phyloP scores from a whole-genome alignment of 2,888 invertebrate genomes.

The Xanthia togata region DNA sequence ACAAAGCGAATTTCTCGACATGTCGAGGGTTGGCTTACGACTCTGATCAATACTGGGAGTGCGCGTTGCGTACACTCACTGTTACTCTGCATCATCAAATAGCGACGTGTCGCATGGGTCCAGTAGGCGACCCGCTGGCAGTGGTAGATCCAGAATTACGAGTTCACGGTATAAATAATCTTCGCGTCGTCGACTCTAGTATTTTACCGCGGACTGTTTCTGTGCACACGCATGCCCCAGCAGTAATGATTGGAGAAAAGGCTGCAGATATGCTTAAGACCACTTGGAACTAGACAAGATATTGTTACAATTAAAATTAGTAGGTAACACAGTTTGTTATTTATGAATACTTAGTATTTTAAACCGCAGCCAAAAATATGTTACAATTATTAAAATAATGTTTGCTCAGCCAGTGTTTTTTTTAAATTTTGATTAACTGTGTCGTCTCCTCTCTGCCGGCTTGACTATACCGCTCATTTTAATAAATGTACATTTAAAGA shows the following conservation, averaged over 20 bases:
- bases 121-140: constrained; percentile 89
- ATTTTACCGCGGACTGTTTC: constrained; percentile 89
- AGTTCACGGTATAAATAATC: constrained; percentile 85
- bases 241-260: constrained; percentile 90
- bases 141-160: constrained; percentile 91
- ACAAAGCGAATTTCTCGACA: constrained; percentile 90
- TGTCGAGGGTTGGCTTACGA: constrained; percentile 89
- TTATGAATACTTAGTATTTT: constrained; percentile 17
- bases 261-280: constrained; percentile 90
- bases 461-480: not conserved
- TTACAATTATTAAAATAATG: constrained; percentile 19
- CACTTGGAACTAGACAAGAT: constrained; percentile 75
- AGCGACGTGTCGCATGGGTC: constrained; percentile 93
- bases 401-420: constrained; percentile 4
- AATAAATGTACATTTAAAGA: constrained; percentile 1
- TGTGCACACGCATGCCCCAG: constrained; percentile 90
- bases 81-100: constrained; percentile 92
- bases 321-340: constrained; percentile 22
- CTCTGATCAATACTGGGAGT: constrained; percentile 92
- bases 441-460: not conserved
- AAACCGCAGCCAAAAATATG: constrained; percentile 31
- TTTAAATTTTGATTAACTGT: not conserved
- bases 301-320: constrained; percentile 2
- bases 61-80: constrained; percentile 91
- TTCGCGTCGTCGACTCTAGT: constrained; percentile 90